Evolutionary conservation across 2,888 invertebrate genomes (phyloP), one percentile per base, ranked within the genome.

Genomic region (Eudemis profundana): DNA sequence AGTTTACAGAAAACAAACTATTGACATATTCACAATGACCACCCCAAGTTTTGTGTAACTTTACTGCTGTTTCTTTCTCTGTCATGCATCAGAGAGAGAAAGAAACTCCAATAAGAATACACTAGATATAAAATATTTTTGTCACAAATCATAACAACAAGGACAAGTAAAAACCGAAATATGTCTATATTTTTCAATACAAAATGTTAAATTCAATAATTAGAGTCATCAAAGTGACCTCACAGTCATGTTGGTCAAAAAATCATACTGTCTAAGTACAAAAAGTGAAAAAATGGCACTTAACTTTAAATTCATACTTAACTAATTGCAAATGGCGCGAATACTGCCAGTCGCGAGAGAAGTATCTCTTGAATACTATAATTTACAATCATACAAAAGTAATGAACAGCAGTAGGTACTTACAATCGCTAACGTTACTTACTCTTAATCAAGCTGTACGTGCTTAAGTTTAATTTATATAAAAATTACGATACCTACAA

Each of bases 401-500:
- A 71, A 72, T 65, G 69, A 70, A 69, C 67, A 47, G 57, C 51
- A 70, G 73, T 70, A 70, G n/a, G 74, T 75, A 76, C 77, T 75
- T 75, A 75, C 74, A 76, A 74, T 73, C 70, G 49, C 71, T 78
- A 79, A 74, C 72, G 72, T 72, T 70, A 73, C 74, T 76, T 74
- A 71, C 49, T 61, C 69, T 69, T 71, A 72, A 56, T 68, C 64
- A 73, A 76, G 73, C 70, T 69, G 66, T 72, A 77, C 74, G 73
- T 72, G 73, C 73, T 72, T 72, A 75, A 72, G 72, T 76, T 74
- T 73, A 71, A 72, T 78, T 78, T 77, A 80, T 80, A 81, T 77
- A 82, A 82, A 81, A 82, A 78, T 83, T 84, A 86, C 81, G 81
- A 78, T 80, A 65, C 59, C 64, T 65, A 82, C 78, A 80, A 82